Evolutionary conservation across 1,140 invertebrate species (phyloP).

Genomic region (Chionoecetes opilio): DNA sequence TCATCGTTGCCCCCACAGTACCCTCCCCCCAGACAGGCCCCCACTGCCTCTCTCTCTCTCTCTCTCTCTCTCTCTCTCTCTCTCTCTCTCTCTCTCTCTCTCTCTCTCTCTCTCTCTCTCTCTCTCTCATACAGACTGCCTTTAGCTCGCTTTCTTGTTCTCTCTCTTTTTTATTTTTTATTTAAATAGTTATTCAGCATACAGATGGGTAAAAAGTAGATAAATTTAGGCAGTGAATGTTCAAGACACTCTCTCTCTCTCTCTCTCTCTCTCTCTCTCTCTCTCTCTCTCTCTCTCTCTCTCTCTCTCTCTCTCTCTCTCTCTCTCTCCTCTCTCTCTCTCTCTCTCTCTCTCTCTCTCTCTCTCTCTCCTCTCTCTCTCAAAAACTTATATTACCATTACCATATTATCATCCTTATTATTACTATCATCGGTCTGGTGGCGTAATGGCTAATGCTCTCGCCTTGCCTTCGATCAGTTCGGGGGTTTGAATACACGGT

Average conservation of each 20-base stretch:
- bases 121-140: neutral
- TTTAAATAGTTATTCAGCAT: neutral
- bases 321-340: no score
- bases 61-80: neutral
- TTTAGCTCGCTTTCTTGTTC: neutral
- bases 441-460: no score
- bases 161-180: neutral
- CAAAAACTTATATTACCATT: no score
- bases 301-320: neutral
- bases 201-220: no score
- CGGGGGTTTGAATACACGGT: no score
- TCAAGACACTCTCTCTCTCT: neutral
- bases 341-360: no score
- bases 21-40: neutral
- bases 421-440: neutral
- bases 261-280: slow-evolving; percentile 14
- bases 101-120: slow-evolving; percentile 25
- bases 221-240: no score
- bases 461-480: no score
- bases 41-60: neutral
- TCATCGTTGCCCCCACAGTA: neutral
- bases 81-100: neutral
- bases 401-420: no score
- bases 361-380: no score
- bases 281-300: slow-evolving; percentile 27